Percentiles rank a stretch among this genome's conserved stretches.
These are phyloP conservation scores for Notodonta dromedarius DNA, from an alignment of 2,888 invertebrate genomes.

Conservation along the genomic window DNA sequence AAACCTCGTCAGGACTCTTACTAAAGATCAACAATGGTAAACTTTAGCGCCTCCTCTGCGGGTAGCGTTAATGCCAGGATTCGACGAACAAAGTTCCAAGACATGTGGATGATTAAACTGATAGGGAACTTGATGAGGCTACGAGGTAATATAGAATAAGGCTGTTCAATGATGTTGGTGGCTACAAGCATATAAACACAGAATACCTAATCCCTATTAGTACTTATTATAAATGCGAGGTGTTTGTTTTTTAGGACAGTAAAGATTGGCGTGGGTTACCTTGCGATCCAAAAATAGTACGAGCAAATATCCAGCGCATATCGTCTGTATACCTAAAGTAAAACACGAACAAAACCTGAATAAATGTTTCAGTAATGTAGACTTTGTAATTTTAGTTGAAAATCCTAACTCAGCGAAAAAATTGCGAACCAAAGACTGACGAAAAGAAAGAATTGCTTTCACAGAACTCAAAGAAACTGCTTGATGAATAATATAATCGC, in stretches of 20 bases:
- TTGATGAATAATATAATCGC: no score
- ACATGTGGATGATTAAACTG: background rate
- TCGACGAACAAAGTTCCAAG: slow-evolving; percentile 2
- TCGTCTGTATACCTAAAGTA: background rate
- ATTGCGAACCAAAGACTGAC: background rate
- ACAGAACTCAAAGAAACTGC: no score
- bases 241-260: no score
- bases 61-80: background rate
- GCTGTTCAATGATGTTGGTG: no score
- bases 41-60: background rate
- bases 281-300: background rate
- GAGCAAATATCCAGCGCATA: background rate
- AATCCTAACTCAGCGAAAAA: background rate
- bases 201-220: no score
- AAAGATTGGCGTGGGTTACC: no score
- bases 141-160: background rate
- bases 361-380: background rate
- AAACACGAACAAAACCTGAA: background rate
- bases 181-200: no score
- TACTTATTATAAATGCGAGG: no score
- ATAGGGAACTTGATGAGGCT: slow-evolving; percentile 1
- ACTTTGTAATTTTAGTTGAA: background rate
- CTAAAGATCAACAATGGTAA: background rate
- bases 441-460: background rate
- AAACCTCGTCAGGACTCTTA: no score